These are phyloP conservation scores for Amblyornis subalaris DNA, from an alignment of 2,113 vertebrate species.

Conservation along the genomic window DNA sequence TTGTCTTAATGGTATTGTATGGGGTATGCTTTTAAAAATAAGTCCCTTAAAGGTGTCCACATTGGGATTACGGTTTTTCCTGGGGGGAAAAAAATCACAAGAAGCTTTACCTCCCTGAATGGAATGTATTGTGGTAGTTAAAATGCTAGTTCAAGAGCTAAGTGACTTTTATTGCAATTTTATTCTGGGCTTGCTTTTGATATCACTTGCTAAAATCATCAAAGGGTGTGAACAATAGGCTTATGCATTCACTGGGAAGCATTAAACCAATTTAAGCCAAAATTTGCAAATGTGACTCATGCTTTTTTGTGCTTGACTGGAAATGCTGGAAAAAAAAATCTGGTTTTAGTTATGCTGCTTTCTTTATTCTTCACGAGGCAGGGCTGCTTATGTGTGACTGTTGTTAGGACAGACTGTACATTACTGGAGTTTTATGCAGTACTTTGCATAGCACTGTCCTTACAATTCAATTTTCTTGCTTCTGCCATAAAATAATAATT, in stretches of 20 bases:
- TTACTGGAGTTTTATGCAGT: neutral
- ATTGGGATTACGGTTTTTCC: neutral
- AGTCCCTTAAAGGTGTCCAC: neutral
- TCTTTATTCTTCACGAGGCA: neutral
- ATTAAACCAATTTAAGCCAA: constrained; percentile 45
- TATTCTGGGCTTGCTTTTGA: constrained; percentile 46
- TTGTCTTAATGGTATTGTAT: neutral
- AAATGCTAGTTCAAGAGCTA: neutral
- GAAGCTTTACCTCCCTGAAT: neutral
- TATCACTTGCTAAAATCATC: constrained; percentile 23
- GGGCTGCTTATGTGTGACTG: neutral
- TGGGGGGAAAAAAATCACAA: neutral
- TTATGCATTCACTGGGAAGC: constrained; percentile 26
- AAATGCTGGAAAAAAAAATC: neutral
- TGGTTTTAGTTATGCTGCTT: neutral
- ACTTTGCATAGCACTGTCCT: neutral
- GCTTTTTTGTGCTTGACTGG: constrained; percentile 22
- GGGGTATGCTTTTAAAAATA: neutral
- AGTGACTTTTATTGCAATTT: constrained; percentile 8
- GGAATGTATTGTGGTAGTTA: neutral
- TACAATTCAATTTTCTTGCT: neutral
- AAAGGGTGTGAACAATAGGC: constrained; percentile 20
- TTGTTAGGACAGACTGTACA: neutral
- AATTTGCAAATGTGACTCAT: constrained; percentile 62
- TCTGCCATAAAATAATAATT: neutral